Evolutionary conservation across 2,797 vertebrate genomes (phyloP).

Genomic region (Phalanger gymnotis): DNA sequence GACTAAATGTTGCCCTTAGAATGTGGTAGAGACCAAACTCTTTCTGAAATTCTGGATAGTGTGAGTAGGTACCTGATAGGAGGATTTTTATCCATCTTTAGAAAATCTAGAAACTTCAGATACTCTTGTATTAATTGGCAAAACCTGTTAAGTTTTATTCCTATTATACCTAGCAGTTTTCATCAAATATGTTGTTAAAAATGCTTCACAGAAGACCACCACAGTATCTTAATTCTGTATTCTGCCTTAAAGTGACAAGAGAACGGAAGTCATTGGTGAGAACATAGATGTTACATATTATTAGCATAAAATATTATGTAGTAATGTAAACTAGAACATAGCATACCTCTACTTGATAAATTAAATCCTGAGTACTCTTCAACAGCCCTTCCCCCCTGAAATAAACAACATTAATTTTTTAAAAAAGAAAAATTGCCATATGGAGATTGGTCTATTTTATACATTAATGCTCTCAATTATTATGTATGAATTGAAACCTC

Average conservation of each 20-base stretch:
- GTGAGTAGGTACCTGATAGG: not conserved
- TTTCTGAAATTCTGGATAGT: slow-evolving; percentile 12
- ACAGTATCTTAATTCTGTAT: not conserved
- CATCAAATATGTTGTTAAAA: slow-evolving; percentile 11
- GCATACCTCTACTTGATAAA: slow-evolving; percentile 95
- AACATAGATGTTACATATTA: slow-evolving; percentile 16
- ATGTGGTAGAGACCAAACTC: slow-evolving; percentile 9
- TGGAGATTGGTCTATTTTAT: slow-evolving; percentile 21
- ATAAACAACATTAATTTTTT: slow-evolving; percentile 67
- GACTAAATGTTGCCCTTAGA: not conserved
- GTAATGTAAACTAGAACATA: slow-evolving; percentile 34
- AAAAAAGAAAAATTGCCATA: slow-evolving; percentile 42
- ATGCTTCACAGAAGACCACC: not conserved
- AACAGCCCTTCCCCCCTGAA: slow-evolving; percentile 96
- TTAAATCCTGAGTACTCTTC: slow-evolving; percentile 98
- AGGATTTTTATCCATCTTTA: slow-evolving; percentile 1
- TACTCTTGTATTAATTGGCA: slow-evolving; percentile 1
- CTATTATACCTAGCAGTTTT: slow-evolving; percentile 6
- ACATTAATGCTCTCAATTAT: slow-evolving; percentile 44
- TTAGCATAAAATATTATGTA: slow-evolving; percentile 32
- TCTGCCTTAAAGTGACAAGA: not conserved
- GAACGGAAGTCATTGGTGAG: slow-evolving; percentile 4
- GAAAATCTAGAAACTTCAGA: slow-evolving; percentile 32
- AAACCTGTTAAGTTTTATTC: slow-evolving; percentile 25
- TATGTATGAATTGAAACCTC: slow-evolving; percentile 39